Evolutionary conservation across 2,113 vertebrate genomes (phyloP).

Genomic region (Rissa tridactyla): DNA sequence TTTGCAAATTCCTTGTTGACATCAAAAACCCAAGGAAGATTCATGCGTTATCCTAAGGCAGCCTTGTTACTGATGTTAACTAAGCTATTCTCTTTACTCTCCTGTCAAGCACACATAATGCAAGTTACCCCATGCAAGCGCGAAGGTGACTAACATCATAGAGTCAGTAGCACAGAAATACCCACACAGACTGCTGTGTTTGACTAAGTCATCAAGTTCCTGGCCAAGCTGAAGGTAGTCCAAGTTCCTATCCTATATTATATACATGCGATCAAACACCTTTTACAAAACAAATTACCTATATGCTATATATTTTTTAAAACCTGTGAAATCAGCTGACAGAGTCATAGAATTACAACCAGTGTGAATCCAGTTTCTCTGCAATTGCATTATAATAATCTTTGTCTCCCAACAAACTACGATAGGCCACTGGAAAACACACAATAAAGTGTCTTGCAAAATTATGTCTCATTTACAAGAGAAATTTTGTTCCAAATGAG

Average conservation of each 20-base stretch:
- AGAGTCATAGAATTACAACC: not conserved
- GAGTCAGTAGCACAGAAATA: not conserved
- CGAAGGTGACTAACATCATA: not conserved
- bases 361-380: not conserved
- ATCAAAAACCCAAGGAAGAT: not conserved
- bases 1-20: not conserved
- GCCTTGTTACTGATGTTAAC: not conserved
- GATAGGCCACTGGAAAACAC: not conserved
- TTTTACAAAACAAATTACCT: not conserved
- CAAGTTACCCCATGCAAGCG: not conserved
- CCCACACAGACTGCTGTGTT: not conserved
- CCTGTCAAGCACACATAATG: not conserved
- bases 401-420: not conserved
- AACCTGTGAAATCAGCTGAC: not conserved
- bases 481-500: not conserved
- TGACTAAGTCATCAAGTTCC: not conserved
- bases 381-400: not conserved
- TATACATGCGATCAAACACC: not conserved
- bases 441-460: not conserved
- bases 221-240: not conserved
- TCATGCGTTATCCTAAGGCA: not conserved
- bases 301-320: not conserved
- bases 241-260: not conserved
- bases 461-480: not conserved
- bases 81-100: not conserved